Base-by-base conservation (phyloP, 2,797 vertebrate species). In the Peromyscus attwateri region DNA sequence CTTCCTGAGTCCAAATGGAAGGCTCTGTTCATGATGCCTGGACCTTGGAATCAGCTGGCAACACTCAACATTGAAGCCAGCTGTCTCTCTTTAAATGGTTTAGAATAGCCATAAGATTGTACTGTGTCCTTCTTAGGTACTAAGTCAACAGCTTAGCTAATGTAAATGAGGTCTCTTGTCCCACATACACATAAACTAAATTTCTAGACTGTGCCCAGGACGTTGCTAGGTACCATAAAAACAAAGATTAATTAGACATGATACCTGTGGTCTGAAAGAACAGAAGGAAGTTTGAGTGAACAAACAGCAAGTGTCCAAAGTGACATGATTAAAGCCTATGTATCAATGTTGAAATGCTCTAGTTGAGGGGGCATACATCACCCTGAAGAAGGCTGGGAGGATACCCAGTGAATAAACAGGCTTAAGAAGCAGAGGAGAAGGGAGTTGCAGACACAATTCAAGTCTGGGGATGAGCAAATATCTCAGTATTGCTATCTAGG, bases 21-120 rank as follows among this genome's bases (percentile, higher is more conserved):
- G 19, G 0, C 49, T 60, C 31, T 57, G n/a, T 37, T 73, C 31
- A 1, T 31, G 73, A 9, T 0, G 0, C 55, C 0, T 3, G 4
- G 19, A 21, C 34, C 17, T n/a, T 17, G 6, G 14, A 11, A 1
- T 49, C 14, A 9, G 46, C 34, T 83, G 40, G 71, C 23, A 64
- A 34, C 9, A 1, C 16, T 3, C 6, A 70, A 16, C n/a, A 0
- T 21, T 14, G 12, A 19, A 34, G 27, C 9, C 23, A 19, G 13
- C 14, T 46, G 0, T 16, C n/a, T 8, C 64, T 5, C 16, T 37
- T 10, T 0, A n/a, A n/a, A n/a, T 12, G 40, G 19, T 70, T 34
- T 34, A 87, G 11, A 73, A 34, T 68, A 11, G 66, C 29, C 29
- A 6, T 68, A 68, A 34, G 29, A 66, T 66, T 31, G 27, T 66